phyloP scores from a whole-genome alignment of 2,797 vertebrate species.

The Helarctos malayanus region DNA sequence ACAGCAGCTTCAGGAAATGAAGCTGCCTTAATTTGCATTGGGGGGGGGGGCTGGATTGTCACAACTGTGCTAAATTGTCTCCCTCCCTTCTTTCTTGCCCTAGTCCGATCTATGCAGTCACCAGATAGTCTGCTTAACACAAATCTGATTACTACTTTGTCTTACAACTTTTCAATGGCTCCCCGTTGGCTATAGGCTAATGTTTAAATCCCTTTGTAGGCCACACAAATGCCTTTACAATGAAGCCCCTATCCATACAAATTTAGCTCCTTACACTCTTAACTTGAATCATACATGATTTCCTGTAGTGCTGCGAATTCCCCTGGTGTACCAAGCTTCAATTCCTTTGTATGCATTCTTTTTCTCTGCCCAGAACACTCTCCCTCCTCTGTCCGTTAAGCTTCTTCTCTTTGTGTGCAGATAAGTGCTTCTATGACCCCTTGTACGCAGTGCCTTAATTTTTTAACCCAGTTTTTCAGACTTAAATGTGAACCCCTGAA shows the following conservation, averaged over 20 bases:
- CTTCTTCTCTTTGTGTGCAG: background rate
- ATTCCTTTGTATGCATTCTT: background rate
- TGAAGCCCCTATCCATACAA: background rate
- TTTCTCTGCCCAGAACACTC: background rate
- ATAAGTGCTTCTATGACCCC: background rate
- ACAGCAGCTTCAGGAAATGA: background rate
- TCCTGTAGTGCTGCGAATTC: background rate
- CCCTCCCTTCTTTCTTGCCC: background rate
- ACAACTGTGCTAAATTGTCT: background rate
- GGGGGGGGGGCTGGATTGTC: background rate
- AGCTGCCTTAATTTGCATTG: background rate
- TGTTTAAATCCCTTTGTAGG: background rate
- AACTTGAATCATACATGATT: background rate
- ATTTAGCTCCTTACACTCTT: background rate
- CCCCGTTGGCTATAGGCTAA: background rate
- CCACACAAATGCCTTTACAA: background rate
- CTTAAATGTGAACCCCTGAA: background rate
- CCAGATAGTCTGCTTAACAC: background rate
- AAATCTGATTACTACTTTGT: slow-evolving; percentile 7
- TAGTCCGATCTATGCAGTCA: background rate
- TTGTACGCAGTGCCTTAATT: background rate
- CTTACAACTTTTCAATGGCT: background rate
- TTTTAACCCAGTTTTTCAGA: background rate
- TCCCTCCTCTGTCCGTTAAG: background rate
- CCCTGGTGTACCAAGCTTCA: background rate